A percentile compares a stretch with the other conserved stretches of the same genome.
Conservation (phyloP, 2,797 vertebrate genomes). For the Sphaeramia orbicularis region DNA sequence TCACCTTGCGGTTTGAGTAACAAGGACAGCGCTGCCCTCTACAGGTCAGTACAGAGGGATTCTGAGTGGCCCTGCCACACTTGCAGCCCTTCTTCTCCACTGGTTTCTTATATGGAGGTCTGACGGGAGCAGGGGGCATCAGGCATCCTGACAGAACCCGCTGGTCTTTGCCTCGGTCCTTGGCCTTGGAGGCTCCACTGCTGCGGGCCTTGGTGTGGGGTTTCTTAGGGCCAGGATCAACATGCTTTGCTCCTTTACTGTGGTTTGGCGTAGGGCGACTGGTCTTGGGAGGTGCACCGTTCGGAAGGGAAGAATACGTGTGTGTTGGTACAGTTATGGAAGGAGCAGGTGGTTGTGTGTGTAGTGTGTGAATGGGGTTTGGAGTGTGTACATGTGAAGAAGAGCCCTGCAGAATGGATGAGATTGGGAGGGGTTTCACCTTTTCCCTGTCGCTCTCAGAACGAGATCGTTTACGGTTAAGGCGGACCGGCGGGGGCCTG, state of each 20-base stretch:
- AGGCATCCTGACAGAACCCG: constrained; percentile 82
- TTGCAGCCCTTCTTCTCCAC: constrained; percentile 99
- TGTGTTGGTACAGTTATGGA: constrained; percentile 85
- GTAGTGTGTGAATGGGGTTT: constrained; percentile 85
- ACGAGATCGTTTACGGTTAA: constrained; percentile 93
- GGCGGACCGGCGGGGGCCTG: constrained; percentile 88
- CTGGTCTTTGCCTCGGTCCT: constrained; percentile 89
- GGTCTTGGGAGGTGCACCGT: constrained; percentile 92
- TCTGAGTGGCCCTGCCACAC: constrained; percentile 99
- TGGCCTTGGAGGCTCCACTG: constrained; percentile 83
- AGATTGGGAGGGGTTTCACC: constrained; percentile 95
- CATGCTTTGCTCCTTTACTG: constrained; percentile 92
- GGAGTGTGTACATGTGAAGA: constrained; percentile 83
- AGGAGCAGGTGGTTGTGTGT: constrained; percentile 81
- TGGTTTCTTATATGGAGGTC: constrained; percentile 97
- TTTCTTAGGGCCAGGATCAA: constrained; percentile 93
- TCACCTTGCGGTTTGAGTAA: constrained; percentile 97
- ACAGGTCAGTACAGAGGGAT: constrained; percentile 99
- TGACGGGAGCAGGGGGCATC: constrained; percentile 92
- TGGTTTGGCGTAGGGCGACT: constrained; percentile 91
- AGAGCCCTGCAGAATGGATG: constrained; percentile 94
- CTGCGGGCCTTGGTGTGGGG: constrained; percentile 93
- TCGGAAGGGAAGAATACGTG: constrained; percentile 82
- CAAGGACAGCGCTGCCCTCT: constrained; percentile 99
- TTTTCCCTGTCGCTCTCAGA: constrained; percentile 99